Conservation (phyloP, 2,888 invertebrate genomes). For the Oscheius onirici region DNA sequence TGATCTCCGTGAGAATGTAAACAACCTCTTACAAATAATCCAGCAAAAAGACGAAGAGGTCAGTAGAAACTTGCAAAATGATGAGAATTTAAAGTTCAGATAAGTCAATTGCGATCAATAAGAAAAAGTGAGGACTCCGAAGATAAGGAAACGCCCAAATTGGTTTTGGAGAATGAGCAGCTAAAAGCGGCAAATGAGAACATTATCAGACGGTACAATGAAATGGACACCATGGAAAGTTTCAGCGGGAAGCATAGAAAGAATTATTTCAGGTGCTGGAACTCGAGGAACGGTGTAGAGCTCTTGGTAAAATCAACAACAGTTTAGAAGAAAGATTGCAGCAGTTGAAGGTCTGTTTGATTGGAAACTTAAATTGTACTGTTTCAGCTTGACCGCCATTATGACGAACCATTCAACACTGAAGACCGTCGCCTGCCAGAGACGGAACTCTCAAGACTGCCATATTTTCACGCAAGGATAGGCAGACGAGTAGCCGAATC, state of each 20-base stretch:
- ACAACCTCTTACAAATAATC: conserved; percentile 22
- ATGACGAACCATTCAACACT: conserved; percentile 12
- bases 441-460: background rate
- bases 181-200: conserved; percentile 23
- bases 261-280: conserved; percentile 2
- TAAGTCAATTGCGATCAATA: conserved; percentile 18
- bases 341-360: background rate
- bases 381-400: conserved; percentile 22
- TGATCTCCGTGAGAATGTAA: conserved; percentile 17
- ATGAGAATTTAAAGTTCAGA: background rate
- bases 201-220: conserved; percentile 19
- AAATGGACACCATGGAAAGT: conserved; percentile 17
- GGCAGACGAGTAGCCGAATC: conserved; percentile 1
- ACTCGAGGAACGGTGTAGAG: conserved; percentile 11
- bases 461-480: conserved; percentile 19
- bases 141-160: background rate
- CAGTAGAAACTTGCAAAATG: background rate
- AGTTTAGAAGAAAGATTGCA: conserved; percentile 12
- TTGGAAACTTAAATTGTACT: background rate
- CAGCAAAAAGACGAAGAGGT: conserved; percentile 18
- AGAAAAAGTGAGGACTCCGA: background rate
- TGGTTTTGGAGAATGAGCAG: conserved; percentile 7
- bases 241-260: no score
- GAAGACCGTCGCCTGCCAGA: conserved; percentile 7
- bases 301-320: background rate